These are phyloP conservation scores for Aphaenogaster rudis DNA, from an alignment of 1,140 invertebrate genomes.

Conservation along the genomic window DNA sequence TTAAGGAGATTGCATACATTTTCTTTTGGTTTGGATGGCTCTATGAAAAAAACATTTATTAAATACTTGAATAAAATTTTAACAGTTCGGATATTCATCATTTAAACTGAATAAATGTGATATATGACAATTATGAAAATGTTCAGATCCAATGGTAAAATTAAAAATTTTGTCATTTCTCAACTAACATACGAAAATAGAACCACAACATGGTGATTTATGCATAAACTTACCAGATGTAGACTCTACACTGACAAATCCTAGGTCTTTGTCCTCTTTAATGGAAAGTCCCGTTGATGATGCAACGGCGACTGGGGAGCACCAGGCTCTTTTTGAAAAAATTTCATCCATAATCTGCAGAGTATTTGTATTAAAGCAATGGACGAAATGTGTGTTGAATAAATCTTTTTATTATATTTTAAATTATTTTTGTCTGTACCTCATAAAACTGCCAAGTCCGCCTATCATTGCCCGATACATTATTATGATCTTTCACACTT, in stretches of 20 bases:
- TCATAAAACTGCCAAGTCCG: conserved; percentile 12
- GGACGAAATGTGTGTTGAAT: not conserved
- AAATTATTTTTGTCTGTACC: not conserved
- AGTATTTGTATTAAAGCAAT: not conserved
- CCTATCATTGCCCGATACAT: not conserved
- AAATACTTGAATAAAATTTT: not conserved
- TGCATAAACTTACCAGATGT: conserved; percentile 7
- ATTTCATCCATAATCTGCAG: conserved; percentile 19
- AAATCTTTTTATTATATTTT: not conserved
- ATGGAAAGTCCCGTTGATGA: conserved; percentile 3
- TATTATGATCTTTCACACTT: not conserved
- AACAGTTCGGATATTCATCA: not conserved
- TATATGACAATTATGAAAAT: not conserved
- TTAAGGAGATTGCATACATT: not conserved
- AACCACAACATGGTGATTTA: too few species aligned
- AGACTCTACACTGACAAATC: not conserved
- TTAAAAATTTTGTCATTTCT: not conserved
- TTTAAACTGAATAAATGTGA: not conserved
- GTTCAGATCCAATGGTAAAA: not conserved
- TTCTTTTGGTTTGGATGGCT: not conserved
- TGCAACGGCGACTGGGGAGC: not conserved
- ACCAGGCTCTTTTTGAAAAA: not conserved
- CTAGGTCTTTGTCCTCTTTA: not conserved
- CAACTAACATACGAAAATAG: too few species aligned
- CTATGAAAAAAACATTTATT: not conserved